Conservation (phyloP, 2,113 vertebrate genomes). For the Pimephales promelas region DNA sequence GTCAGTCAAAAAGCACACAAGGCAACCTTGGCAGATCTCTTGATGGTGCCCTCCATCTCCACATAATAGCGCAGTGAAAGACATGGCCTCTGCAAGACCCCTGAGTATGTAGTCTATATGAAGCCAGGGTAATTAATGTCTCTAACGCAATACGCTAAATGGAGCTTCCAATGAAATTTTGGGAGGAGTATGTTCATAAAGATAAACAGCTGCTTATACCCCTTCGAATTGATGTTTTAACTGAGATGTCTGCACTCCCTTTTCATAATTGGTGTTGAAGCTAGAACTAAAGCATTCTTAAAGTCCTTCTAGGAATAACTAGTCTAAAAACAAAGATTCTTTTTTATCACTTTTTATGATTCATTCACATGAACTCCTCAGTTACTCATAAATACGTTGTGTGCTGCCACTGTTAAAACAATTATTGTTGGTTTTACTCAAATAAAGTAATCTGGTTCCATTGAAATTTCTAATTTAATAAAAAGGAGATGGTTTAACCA, state of each 20-base stretch:
- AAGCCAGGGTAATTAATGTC: slow-evolving; percentile 45
- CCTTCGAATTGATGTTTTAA: neutral
- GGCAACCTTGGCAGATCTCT: slow-evolving; percentile 80
- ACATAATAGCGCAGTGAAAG: slow-evolving; percentile 50
- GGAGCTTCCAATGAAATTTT: neutral
- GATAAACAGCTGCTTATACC: neutral
- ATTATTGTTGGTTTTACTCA: too few relatives aligned
- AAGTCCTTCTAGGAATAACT: neutral
- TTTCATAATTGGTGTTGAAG: neutral
- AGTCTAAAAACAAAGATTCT: neutral
- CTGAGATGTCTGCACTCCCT: neutral
- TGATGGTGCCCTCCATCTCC: slow-evolving; percentile 73
- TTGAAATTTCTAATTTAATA: too few relatives aligned
- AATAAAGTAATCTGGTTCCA: too few relatives aligned
- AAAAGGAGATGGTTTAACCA: too few relatives aligned
- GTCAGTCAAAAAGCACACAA: slow-evolving; percentile 82
- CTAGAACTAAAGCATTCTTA: slow-evolving; percentile 38
- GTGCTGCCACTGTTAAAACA: neutral
- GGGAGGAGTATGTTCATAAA: neutral
- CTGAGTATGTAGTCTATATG: slow-evolving; percentile 36
- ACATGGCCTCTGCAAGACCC: neutral
- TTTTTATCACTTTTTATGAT: neutral
- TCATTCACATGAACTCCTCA: neutral
- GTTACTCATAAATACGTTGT: neutral
- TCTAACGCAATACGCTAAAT: slow-evolving; percentile 17